Evolutionary conservation across 2,888 invertebrate genomes (phyloP).

Genomic region (Hypomecis punctinalis): DNA sequence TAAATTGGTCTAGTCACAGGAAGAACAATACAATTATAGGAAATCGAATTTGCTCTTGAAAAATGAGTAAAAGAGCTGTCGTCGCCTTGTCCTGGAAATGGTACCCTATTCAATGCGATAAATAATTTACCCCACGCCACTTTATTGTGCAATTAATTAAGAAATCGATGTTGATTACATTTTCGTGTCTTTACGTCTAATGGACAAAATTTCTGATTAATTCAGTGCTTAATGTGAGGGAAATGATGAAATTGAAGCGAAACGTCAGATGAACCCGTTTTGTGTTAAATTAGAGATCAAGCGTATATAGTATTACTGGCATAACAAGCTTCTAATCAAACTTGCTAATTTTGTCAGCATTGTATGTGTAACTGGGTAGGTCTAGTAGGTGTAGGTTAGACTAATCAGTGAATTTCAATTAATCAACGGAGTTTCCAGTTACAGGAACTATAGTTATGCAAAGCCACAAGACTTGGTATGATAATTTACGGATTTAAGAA

Average conservation of each 20-base stretch:
- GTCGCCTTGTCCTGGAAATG: slow-evolving; percentile 27
- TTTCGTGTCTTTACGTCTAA: slow-evolving; percentile 31
- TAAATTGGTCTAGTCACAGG: no score
- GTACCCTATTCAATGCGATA: slow-evolving; percentile 39
- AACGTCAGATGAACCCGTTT: neutral
- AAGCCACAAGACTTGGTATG: no score
- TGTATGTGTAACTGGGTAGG: slow-evolving; percentile 4
- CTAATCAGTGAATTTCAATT: slow-evolving; percentile 3
- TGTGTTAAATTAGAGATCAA: slow-evolving; percentile 17
- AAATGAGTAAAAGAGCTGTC: slow-evolving; percentile 6
- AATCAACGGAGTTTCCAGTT: neutral
- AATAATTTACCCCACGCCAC: slow-evolving; percentile 46
- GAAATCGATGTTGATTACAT: slow-evolving; percentile 47
- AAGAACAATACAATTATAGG: neutral
- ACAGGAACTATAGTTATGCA: neutral
- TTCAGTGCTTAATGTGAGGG: slow-evolving; percentile 6
- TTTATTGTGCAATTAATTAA: slow-evolving; percentile 50
- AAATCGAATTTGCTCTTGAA: neutral
- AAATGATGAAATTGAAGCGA: slow-evolving; percentile 12
- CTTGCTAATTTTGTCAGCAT: slow-evolving; percentile 15
- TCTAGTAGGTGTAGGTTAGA: neutral
- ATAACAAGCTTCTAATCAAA: slow-evolving; percentile 19
- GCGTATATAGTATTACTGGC: slow-evolving; percentile 3
- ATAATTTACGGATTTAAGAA: no score
- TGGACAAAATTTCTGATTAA: slow-evolving; percentile 17